Percentiles rank a stretch among this genome's conserved stretches.
phyloP scores from a whole-genome alignment of 1,140 invertebrate genomes.

The Uloborus diversus region DNA sequence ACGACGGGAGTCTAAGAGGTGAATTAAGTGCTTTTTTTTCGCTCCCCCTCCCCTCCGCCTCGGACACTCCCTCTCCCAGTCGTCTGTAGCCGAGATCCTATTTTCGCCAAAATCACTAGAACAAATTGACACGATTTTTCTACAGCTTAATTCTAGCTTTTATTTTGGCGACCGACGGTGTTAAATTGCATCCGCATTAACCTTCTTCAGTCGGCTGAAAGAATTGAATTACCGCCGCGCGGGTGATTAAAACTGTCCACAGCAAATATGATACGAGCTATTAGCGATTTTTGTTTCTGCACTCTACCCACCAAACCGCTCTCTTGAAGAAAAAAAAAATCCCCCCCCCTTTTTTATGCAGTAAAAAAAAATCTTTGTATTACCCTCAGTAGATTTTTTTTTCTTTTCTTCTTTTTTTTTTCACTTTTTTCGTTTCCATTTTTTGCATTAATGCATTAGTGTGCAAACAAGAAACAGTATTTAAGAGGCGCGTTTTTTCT shows the following conservation, averaged over 20 bases:
- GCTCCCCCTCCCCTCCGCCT: not conserved
- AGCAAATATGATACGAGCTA: slow-evolving; percentile 52
- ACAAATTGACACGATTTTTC: slow-evolving; percentile 58
- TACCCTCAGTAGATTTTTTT: too few species aligned
- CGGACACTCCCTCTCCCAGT: not conserved
- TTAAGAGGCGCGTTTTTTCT: slow-evolving; percentile 45
- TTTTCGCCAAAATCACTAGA: slow-evolving; percentile 55
- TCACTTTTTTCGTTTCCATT: not conserved
- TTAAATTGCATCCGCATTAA: slow-evolving; percentile 55
- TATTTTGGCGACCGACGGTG: slow-evolving; percentile 44
- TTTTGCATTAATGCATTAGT: slow-evolving; percentile 31
- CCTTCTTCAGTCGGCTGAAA: slow-evolving; percentile 3
- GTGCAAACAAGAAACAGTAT: slow-evolving; percentile 53
- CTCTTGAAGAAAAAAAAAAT: not conserved
- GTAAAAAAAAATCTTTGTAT: slow-evolving; percentile 3
- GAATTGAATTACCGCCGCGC: slow-evolving; percentile 34
- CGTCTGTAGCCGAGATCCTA: slow-evolving; percentile 34
- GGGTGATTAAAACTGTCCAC: slow-evolving; percentile 43
- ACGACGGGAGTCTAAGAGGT: slow-evolving; percentile 36
- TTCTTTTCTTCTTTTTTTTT: not conserved
- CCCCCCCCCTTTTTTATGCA: not conserved
- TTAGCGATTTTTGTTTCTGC: slow-evolving; percentile 43
- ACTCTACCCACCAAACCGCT: not conserved
- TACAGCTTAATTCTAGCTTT: slow-evolving; percentile 53
- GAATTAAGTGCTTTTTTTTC: slow-evolving; percentile 55